Conservation (phyloP, 1,140 invertebrate genomes). For the Apis mellifera region DNA sequence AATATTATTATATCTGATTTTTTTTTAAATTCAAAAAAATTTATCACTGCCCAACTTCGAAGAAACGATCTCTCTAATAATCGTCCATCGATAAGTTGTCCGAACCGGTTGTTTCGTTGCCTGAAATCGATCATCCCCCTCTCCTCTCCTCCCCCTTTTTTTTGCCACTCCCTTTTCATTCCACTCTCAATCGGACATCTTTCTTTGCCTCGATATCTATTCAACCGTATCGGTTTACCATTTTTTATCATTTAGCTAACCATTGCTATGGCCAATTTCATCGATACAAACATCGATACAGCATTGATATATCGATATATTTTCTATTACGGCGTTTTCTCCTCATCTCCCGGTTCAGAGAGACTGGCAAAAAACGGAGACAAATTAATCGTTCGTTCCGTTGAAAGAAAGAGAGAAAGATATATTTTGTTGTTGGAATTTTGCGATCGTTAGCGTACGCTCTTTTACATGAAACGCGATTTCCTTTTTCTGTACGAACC, state of each 20-base stretch:
- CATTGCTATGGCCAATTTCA: no score
- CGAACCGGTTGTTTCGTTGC: background rate
- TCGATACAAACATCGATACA: no score
- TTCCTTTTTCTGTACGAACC: background rate
- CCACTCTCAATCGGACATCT: background rate
- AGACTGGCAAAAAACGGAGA: background rate
- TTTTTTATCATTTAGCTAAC: background rate
- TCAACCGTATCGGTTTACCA: background rate
- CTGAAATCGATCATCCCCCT: constrained; percentile 4
- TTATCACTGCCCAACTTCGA: no score
- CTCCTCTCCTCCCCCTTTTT: background rate
- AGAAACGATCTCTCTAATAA: background rate
- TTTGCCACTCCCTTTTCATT: constrained; percentile 1
- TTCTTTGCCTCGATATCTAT: background rate
- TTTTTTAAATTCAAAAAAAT: constrained; percentile 17
- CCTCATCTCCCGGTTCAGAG: no score
- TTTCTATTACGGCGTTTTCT: no score
- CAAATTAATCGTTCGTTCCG: background rate
- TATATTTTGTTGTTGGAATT: background rate
- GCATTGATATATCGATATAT: no score
- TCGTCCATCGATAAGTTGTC: background rate
- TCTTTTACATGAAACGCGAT: background rate
- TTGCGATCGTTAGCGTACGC: background rate
- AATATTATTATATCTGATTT: constrained; percentile 21
- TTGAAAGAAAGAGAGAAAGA: background rate